Base-by-base conservation (phyloP, 2,888 invertebrate species). In the Parnassius glacialis region DNA sequence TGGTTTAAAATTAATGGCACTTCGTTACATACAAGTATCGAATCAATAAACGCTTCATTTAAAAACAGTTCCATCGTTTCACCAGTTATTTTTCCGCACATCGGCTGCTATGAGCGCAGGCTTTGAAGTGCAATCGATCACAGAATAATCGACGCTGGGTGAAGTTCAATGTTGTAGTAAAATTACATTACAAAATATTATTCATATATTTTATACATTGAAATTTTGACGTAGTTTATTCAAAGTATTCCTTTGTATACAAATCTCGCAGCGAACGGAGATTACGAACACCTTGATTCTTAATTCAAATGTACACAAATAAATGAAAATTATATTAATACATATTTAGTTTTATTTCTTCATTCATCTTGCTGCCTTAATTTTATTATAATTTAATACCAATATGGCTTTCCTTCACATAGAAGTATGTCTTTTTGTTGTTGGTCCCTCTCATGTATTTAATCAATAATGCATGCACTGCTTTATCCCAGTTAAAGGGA, bases 51-150 rank as follows among this genome's bases (percentile, higher is more conserved):
- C 65, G 64, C 64, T 57, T 56, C 58, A 67, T 65, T 59, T 43
- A 62, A 16, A 59, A 58, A 58, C 56, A 54, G 62, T 53, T 57
- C 56, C 59, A 64, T 45, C 61, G 57, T 58, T 65, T 59, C 65
- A 62, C 51, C 57, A 59, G 65, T 68, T 67, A 64, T 68, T 68
- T 66, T 63, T 59, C 65, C 63, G 65, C 57, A 64, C 63, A 62
- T 65, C 62, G 62, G 57, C 62, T 66, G 65, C 67, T 67, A 60
- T 67, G 66, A 74, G 67, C 69, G 69, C 70, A 66, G 70, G 70
- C 69, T 74, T 70, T 68, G 63, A 67, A 75, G 68, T 68, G 70
- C 70, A 67, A 76, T 76, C 75, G 68, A 76, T 76, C 75, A 75
- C 68, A 44, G 62, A 66, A 66, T 59, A 62, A 62, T 70, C 67